These are phyloP conservation scores for Scaptomyza parva DNA, from an alignment of 2,888 invertebrate species.

Conservation along the genomic window DNA sequence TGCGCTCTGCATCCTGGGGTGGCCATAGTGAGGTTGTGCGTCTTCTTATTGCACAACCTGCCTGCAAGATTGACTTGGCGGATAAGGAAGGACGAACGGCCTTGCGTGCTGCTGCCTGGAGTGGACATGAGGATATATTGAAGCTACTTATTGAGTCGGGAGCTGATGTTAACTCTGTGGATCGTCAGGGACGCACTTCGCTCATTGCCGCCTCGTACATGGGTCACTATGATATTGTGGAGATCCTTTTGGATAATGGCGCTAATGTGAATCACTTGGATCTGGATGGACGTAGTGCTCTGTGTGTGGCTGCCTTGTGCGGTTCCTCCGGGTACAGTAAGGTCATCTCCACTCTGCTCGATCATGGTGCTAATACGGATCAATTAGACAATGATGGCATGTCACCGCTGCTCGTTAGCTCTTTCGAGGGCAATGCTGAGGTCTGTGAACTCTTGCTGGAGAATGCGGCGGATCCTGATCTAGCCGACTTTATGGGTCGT, in stretches of 20 bases:
- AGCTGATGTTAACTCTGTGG: slow-evolving; percentile 92
- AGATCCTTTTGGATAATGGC: slow-evolving; percentile 91
- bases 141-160: slow-evolving; percentile 90
- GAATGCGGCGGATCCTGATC: slow-evolving; percentile 96
- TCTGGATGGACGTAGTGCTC: slow-evolving; percentile 93
- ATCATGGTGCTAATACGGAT: slow-evolving; percentile 92
- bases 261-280: slow-evolving; percentile 94
- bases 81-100: slow-evolving; percentile 96
- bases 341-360: slow-evolving; percentile 90
- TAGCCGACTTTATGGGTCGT: slow-evolving; percentile 92
- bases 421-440: slow-evolving; percentile 96
- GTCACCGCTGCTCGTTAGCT: slow-evolving; percentile 94
- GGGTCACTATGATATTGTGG: slow-evolving; percentile 97
- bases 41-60: slow-evolving; percentile 90
- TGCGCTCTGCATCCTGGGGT: slow-evolving; percentile 97
- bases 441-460: slow-evolving; percentile 96
- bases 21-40: slow-evolving; percentile 96
- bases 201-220: slow-evolving; percentile 98
- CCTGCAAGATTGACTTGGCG: slow-evolving; percentile 93
- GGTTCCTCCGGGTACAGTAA: slow-evolving; percentile 90
- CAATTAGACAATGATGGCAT: slow-evolving; percentile 94
- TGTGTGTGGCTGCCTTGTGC: slow-evolving; percentile 94
- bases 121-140: slow-evolving; percentile 94
- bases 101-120: slow-evolving; percentile 96
- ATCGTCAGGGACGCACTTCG: slow-evolving; percentile 96